phyloP scores from a whole-genome alignment of 2,113 vertebrate species.

The Sapayoa aenigma region DNA sequence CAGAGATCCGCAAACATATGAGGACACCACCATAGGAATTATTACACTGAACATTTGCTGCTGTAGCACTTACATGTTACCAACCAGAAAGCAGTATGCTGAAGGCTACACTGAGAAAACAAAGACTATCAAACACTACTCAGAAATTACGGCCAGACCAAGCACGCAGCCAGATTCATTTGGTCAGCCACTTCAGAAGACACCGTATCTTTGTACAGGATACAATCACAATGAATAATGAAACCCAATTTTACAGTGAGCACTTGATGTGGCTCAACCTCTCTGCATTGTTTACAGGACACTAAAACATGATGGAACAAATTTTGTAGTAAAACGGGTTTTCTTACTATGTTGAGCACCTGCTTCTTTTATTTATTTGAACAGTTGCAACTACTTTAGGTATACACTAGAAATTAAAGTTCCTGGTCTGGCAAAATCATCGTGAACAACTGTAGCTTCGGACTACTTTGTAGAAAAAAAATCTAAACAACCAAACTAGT shows the following conservation, averaged over 20 bases:
- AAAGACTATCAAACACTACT: neutral
- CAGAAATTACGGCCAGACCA: neutral
- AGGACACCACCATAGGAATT: neutral
- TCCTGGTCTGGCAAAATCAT: neutral
- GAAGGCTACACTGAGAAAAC: neutral
- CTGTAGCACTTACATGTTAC: neutral
- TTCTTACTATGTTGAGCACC: neutral
- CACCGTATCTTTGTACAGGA: neutral
- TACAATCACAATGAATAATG: neutral
- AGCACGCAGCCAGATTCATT: neutral
- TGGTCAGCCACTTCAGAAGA: neutral
- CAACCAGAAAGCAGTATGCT: neutral
- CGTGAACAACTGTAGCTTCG: neutral
- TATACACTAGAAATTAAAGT: neutral
- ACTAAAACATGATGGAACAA: neutral
- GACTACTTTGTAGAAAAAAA: neutral
- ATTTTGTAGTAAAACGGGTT: neutral
- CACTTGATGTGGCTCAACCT: neutral
- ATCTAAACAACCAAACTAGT: neutral
- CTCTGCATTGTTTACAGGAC: neutral
- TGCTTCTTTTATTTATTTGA: neutral
- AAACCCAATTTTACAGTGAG: neutral
- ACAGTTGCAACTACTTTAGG: neutral
- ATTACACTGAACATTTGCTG: neutral
- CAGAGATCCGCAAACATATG: neutral